Conservation (phyloP, 2,797 vertebrate species). For the Hozukius guyotensis region DNA sequence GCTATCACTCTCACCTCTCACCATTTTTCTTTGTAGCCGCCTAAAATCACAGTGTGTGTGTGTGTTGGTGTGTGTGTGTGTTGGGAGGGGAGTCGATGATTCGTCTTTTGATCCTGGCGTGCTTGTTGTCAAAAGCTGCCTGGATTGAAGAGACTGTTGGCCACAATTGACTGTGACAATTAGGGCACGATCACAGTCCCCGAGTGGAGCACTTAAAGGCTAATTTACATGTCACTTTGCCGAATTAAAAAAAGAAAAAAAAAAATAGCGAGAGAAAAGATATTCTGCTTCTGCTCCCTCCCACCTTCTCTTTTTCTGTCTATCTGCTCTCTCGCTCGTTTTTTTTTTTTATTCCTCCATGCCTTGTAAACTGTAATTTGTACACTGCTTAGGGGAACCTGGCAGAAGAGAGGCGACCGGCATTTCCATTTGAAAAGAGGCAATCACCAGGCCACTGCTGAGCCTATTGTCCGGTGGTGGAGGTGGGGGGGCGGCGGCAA, state of each 20-base stretch:
- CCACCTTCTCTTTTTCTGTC: constrained; percentile 38
- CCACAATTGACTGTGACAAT: constrained; percentile 99
- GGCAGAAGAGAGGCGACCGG: constrained; percentile 89
- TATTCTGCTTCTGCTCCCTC: constrained; percentile 84
- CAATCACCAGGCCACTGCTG: constrained; percentile 98
- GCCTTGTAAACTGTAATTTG: constrained; percentile 99
- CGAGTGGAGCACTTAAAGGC: constrained; percentile 97
- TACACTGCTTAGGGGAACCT: constrained; percentile 92
- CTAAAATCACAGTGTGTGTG: constrained; percentile 90
- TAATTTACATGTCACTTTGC: constrained; percentile 99
- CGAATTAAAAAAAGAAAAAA: constrained; percentile 86
- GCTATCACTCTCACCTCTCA: constrained; percentile 84
- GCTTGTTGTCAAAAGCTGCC: constrained; percentile 96
- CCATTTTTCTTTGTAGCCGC: constrained; percentile 80
- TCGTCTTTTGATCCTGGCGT: constrained; percentile 91
- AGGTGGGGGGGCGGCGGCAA: constrained; percentile 58
- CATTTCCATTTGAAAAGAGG: constrained; percentile 99
- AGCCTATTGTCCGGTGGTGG: constrained; percentile 94
- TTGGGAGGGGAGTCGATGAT: constrained; percentile 86
- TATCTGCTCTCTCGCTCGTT: constrained; percentile 22
- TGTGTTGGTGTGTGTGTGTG: constrained; percentile 91
- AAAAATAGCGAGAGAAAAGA: constrained; percentile 82
- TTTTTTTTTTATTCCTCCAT: constrained; percentile 82
- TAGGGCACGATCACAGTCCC: constrained; percentile 96
- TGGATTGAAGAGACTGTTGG: constrained; percentile 98